phyloP scores from a whole-genome alignment of 1,140 invertebrate genomes.

The Ylistrum balloti region DNA sequence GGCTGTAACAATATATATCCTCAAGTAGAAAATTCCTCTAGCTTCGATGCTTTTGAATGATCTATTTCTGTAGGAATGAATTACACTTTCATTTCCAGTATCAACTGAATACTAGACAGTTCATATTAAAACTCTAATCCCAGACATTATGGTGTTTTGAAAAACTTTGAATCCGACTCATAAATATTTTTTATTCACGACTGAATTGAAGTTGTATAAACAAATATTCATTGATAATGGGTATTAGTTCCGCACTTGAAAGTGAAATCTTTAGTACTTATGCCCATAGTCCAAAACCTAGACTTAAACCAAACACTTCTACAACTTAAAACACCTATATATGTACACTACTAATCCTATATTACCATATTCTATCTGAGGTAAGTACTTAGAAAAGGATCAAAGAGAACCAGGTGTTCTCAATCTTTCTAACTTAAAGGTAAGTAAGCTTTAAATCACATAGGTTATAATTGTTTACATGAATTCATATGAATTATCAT shows the following conservation, averaged over 20 bases:
- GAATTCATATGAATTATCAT: no score
- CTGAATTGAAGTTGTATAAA: neutral
- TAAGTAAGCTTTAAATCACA: no score
- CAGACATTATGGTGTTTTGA: neutral
- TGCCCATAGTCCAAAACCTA: neutral
- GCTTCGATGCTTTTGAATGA: no score
- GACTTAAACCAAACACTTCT: neutral
- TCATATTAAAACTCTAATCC: neutral
- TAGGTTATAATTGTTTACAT: no score
- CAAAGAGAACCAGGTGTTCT: neutral
- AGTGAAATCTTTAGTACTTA: neutral
- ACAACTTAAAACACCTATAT: neutral
- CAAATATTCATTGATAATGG: neutral
- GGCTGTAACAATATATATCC: no score
- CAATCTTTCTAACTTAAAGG: neutral
- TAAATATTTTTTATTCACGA: neutral
- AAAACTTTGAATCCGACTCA: neutral
- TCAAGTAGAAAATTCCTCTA: neutral
- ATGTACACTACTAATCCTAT: neutral
- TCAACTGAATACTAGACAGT: neutral
- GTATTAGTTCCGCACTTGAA: neutral
- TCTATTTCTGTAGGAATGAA: neutral
- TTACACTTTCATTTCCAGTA: neutral
- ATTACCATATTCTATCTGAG: neutral
- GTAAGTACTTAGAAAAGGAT: neutral